Conservation (phyloP, 2,888 invertebrate species). For the Allolobophora icterica region DNA sequence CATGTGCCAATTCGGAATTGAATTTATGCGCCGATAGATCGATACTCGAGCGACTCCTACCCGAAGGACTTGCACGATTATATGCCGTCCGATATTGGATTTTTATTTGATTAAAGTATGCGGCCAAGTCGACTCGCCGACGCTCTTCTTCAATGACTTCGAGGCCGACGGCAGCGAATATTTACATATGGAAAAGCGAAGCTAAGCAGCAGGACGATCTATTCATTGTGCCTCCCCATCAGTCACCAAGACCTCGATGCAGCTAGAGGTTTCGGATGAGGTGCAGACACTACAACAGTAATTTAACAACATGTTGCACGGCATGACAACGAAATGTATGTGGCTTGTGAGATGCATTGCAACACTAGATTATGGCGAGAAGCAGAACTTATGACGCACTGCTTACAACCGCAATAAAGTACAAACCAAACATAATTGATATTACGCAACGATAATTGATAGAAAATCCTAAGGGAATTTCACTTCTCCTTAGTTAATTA, state of each 20-base stretch:
- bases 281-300: too few species aligned
- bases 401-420: too few species aligned
- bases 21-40: background rate
- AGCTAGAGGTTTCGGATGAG: too few species aligned
- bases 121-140: background rate
- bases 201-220: background rate
- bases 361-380: too few species aligned
- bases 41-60: slow-evolving; percentile 6
- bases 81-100: slow-evolving; percentile 17
- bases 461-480: too few species aligned
- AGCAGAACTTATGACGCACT: too few species aligned
- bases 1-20: background rate
- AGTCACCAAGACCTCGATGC: too few species aligned
- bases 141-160: background rate
- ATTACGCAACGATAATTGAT: too few species aligned
- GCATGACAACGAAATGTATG: background rate
- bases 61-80: background rate
- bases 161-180: background rate
- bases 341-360: background rate
- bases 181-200: background rate
- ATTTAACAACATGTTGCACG: background rate
- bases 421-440: too few species aligned
- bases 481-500: too few species aligned
- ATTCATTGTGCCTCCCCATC: too few species aligned
- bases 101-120: slow-evolving; percentile 17